Evolutionary conservation across 2,113 vertebrate genomes (phyloP).

Genomic region (Isichthys henryi): DNA sequence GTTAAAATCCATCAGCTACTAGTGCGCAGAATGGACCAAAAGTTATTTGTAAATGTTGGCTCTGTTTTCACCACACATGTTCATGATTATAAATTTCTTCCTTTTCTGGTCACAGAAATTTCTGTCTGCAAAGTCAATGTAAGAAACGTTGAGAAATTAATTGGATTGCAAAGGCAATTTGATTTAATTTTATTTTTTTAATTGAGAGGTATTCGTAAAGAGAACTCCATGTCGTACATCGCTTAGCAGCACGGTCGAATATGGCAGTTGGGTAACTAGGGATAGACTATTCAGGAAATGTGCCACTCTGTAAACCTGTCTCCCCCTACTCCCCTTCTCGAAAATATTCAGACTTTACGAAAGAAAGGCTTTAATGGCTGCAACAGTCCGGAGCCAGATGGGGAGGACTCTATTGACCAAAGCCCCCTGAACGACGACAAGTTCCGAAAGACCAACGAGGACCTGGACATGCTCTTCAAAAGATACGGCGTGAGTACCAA

Average conservation of each 20-base stretch:
- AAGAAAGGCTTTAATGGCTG: constrained; percentile 99
- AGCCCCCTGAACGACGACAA: constrained; percentile 95
- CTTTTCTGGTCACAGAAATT: background rate
- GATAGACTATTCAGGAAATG: background rate
- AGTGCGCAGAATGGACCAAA: background rate
- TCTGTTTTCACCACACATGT: background rate
- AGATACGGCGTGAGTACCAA: constrained; percentile 90
- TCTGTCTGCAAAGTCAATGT: background rate
- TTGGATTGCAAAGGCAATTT: background rate
- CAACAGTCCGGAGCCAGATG: constrained; percentile 94
- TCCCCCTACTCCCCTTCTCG: constrained; percentile 46
- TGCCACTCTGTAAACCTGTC: background rate
- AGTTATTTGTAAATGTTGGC: background rate
- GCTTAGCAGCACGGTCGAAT: background rate
- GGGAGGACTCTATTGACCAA: constrained; percentile 95
- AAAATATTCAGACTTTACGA: constrained; percentile 78
- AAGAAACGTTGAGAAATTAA: background rate
- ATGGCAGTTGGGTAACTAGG: background rate
- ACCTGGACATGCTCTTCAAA: constrained; percentile 94
- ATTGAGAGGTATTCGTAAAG: background rate
- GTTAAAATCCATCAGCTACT: background rate
- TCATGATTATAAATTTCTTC: background rate
- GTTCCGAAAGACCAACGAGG: constrained; percentile 86
- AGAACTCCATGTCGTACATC: background rate
- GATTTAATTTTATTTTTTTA: background rate